Percentiles rank a stretch among this genome's conserved stretches.
These are phyloP conservation scores for Eupithecia subfuscata DNA, from an alignment of 2,888 invertebrate genomes.

Conservation along the genomic window DNA sequence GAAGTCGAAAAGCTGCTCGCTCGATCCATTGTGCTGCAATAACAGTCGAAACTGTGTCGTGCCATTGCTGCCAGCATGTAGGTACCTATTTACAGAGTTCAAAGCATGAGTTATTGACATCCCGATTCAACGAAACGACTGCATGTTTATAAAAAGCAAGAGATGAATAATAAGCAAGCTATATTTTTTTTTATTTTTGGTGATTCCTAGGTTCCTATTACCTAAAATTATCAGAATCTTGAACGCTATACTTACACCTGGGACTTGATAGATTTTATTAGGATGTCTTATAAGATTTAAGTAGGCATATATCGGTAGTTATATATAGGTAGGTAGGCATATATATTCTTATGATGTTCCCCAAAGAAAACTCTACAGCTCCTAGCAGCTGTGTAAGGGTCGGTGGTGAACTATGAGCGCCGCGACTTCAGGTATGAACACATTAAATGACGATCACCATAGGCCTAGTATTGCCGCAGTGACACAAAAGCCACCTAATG, in stretches of 20 bases:
- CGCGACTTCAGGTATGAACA: too few relatives aligned
- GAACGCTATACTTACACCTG: too few relatives aligned
- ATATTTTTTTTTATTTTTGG: neutral
- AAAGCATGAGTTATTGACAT: constrained; percentile 4
- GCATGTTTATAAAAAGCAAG: neutral
- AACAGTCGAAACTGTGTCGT: constrained; percentile 4
- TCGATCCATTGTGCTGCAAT: constrained; percentile 17
- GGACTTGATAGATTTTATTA: too few relatives aligned
- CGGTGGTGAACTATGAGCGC: too few relatives aligned
- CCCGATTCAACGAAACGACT: neutral
- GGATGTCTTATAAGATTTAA: too few relatives aligned
- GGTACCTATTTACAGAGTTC: neutral
- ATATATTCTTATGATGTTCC: too few relatives aligned
- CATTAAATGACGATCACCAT: too few relatives aligned
- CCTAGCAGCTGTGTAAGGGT: too few relatives aligned
- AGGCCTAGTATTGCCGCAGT: too few relatives aligned
- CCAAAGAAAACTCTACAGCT: too few relatives aligned
- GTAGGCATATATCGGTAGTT: too few relatives aligned
- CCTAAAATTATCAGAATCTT: neutral
- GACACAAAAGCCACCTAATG: neutral
- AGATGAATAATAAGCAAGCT: neutral
- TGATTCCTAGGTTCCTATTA: neutral
- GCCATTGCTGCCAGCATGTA: neutral
- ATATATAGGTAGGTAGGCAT: too few relatives aligned
- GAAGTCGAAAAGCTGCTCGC: constrained; percentile 11